Percentiles rank a stretch among this genome's conserved stretches.
Evolutionary conservation across 2,797 vertebrate species (phyloP).

Genomic region (Oryzias sinensis): DNA sequence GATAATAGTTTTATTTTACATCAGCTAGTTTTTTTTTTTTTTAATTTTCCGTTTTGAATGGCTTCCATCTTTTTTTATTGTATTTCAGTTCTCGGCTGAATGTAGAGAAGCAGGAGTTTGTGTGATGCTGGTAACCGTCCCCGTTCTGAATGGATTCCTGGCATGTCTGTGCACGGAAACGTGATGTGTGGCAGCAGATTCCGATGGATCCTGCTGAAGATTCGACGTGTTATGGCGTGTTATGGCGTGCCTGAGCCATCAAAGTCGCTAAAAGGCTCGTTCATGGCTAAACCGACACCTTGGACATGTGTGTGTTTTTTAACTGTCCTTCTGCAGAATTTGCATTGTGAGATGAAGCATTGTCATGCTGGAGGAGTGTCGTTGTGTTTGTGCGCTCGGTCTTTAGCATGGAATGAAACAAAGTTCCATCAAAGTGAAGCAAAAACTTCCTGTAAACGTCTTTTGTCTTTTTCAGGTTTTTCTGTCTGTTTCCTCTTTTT

Average conservation of each 20-base stretch:
- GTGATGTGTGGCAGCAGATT: conserved; percentile 6
- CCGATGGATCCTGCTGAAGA: not conserved
- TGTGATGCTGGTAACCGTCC: no score
- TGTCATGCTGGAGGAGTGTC: no score
- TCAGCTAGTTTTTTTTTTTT: no score
- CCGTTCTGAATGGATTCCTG: not conserved
- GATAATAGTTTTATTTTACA: no score
- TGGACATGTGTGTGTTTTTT: not conserved
- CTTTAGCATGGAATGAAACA: not conserved
- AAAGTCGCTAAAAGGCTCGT: not conserved
- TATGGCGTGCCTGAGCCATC: not conserved
- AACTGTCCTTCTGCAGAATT: not conserved
- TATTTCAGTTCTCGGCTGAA: no score
- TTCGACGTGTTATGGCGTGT: not conserved
- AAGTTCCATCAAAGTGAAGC: not conserved
- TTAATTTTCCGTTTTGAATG: no score
- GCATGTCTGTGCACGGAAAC: not conserved
- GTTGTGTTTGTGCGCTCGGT: not conserved
- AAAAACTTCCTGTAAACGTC: no score
- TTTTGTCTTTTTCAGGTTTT: no score
- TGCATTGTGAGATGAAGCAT: no score
- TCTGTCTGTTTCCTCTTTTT: no score
- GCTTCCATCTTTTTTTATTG: no score
- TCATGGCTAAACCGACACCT: not conserved
- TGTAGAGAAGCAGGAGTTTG: no score